Conservation (phyloP, 2,888 invertebrate genomes). For the Calliphora vomitoria region DNA sequence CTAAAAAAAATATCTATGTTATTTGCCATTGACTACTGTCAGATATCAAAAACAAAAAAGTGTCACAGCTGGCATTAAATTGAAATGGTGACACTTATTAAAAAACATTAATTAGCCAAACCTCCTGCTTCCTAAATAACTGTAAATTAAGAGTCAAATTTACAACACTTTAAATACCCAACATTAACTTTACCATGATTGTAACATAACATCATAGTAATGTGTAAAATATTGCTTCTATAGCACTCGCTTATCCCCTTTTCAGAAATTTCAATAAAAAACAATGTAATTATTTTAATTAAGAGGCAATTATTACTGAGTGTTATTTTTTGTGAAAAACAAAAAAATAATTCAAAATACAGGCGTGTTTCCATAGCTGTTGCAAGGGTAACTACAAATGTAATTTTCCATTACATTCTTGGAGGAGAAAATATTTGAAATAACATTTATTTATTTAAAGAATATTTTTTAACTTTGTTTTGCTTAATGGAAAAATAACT, state of each 20-base stretch:
- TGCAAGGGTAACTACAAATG: neutral
- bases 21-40: neutral
- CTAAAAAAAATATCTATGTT: neutral
- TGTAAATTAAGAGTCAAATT: constrained; percentile 10
- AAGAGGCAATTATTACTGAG: constrained; percentile 11
- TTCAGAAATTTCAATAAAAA: neutral
- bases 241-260: neutral
- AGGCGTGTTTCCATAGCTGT: neutral
- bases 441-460: neutral
- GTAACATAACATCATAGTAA: constrained; percentile 1
- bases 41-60: neutral
- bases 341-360: constrained; percentile 1
- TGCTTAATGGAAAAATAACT: no score
- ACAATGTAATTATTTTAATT: constrained; percentile 27
- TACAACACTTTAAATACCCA: neutral
- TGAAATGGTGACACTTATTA: constrained; percentile 7
- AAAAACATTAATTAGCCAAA: constrained; percentile 28
- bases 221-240: neutral
- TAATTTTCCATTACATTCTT: neutral
- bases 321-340: neutral
- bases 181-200: neutral
- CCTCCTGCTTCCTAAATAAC: neutral
- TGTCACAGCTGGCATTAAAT: constrained; percentile 22
- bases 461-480: neutral
- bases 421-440: no score